Evolutionary conservation across 1,140 invertebrate genomes (phyloP), one percentile per base, ranked within the genome.

Genomic region (Asbolus verrucosus): DNA sequence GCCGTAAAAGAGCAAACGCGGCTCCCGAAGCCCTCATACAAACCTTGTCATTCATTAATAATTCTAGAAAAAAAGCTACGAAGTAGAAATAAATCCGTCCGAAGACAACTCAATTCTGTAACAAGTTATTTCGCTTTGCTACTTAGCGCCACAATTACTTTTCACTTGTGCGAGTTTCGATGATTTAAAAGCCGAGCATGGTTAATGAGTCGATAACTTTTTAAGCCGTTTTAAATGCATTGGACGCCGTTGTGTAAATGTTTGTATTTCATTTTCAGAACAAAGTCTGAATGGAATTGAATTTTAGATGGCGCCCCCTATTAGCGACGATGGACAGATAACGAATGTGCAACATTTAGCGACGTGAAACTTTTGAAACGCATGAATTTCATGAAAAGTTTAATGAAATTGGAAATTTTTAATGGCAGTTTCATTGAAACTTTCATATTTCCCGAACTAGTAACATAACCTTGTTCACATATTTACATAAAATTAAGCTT

Each of bases 261-360:
- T 71, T 71, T 71, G 63, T 24, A 60, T 71, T 71, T 59, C 43
- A 71, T 71, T 66, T 71, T 33, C 62, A 14, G 61, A 70, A 71
- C 69, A 66, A 66, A 71, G 62, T 41, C 36, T 36, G 30, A 39
- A 21, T 21, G 50, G 50, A 71, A 71, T 66, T 60, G 69, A 71
- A 71, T 71, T 71, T 66, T 43, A 66, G 66, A 71, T 59, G 46
- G 61, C 15, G 19, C 2, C 6, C 11, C 11, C n/a, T 36, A 5
- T 5, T 36, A 36, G 6, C 27, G 39, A 11, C 33, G 24, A 67
- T 67, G 36, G 5, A 15, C 39, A 15, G 65, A 67, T 54, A 67
- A 67, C 16, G 39, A n/a, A n/a, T n/a, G n/a, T n/a, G n/a, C n/a
- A n/a, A n/a, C n/a, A n/a, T n/a, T n/a, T n/a, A n/a, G n/a, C n/a